Evolutionary conservation across 2,797 vertebrate genomes (phyloP), one percentile per base, ranked within the genome.

Genomic region (Cygnus olor): DNA sequence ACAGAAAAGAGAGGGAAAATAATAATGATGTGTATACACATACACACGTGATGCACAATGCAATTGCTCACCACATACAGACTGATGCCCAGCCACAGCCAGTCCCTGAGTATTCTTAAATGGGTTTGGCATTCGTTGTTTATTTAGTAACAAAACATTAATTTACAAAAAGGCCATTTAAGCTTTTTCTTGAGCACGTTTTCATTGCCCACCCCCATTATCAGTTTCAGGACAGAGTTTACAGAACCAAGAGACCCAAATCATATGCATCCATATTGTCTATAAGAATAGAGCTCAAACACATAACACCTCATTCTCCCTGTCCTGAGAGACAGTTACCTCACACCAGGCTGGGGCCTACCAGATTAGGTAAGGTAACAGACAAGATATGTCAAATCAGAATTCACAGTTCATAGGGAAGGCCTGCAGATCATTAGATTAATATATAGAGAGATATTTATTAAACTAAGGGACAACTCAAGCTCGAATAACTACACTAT

Each of bases 111-210:
- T 77, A 24, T 6, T 58, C 32, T 80, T 66, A 71, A 85, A 91
- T 24, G n/a, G 11, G 76, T 88, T 92, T 64, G 44, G 24, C 57
- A 93, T 70, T 92, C 92, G 57, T 45, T 93, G 65, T 78, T 93
- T 88, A 85, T 93, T 85, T 88, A 88, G 83, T 81, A 38, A 76
- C 58, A 93, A 94, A 85, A 51, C 34, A 72, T 84, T 88, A 85
- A 73, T 91, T 92, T 80, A 70, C 60, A 78, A 71, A 42, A 3
- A 1, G 9, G 47, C 20, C 15, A 80, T 80, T 82, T 80, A 83
- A 92, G 53, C 44, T 80, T 78, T 79, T 88, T 90, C 70, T 72
- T 78, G 66, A 95, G 73, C 49, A 64, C 12, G 42, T 87, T 93
- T 92, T 70, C 60, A 27, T 27, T 51, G 49, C 49, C 49, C 14